A percentile compares a stretch with the other conserved stretches of the same genome.
These are phyloP conservation scores for Brachypteracias leptosomus DNA, from an alignment of 2,113 vertebrate genomes.

Conservation along the genomic window DNA sequence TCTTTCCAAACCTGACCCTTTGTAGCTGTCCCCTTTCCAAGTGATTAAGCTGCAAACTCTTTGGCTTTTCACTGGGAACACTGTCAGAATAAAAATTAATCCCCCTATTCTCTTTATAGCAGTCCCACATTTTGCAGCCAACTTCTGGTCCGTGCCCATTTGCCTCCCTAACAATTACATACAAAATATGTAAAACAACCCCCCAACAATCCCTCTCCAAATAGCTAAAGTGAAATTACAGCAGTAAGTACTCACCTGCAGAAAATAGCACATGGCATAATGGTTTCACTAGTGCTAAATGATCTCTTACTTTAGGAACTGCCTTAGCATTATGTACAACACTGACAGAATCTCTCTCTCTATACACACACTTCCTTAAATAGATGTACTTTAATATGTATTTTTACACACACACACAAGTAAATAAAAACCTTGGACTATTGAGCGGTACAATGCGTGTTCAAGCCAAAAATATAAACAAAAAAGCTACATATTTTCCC, in stretches of 20 bases:
- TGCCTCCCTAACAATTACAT: rapidly evolving
- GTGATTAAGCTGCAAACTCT: not conserved
- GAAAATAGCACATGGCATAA: not conserved
- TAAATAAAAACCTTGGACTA: not conserved
- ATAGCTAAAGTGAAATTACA: not conserved
- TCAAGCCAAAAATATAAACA: not conserved
- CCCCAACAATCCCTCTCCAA: not conserved
- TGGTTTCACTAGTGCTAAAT: not conserved
- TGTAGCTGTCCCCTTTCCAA: not conserved
- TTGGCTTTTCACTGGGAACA: not conserved
- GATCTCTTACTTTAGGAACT: not conserved
- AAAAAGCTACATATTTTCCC: not conserved
- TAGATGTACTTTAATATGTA: not conserved
- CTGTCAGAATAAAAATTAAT: not conserved
- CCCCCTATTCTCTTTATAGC: not conserved
- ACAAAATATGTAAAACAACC: not conserved
- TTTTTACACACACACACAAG: not conserved
- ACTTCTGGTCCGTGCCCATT: not conserved
- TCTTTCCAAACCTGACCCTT: not conserved
- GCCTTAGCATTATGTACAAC: not conserved
- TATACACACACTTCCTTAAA: not conserved
- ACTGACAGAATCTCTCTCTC: not conserved
- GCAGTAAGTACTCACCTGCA: not conserved
- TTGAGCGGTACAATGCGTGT: not conserved
- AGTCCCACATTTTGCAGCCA: not conserved